Evolutionary conservation across 2,113 vertebrate species (phyloP), one percentile per base, ranked within the genome.

Genomic region (Dipodomys merriami): DNA sequence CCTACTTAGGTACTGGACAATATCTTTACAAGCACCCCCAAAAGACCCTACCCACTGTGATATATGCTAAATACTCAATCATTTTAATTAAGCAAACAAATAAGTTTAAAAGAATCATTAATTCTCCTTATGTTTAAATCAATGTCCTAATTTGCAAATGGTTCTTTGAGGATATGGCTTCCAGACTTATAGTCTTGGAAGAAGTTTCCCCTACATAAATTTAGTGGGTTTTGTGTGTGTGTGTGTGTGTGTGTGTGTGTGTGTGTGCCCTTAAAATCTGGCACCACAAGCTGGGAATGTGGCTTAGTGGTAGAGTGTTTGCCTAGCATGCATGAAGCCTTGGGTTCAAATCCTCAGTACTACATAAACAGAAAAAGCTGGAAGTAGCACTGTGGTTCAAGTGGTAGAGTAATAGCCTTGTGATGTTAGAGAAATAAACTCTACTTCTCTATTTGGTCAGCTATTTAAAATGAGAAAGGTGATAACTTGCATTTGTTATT

Each of bases 191-290:
- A 80, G 64, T 86, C 18, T 74, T 29, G 49, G 79, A 11, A 88
- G 33, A 11, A 88, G 33, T 10, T 19, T 79, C 30, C 44, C 79
- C 4, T 27, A 44, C 1, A 39, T 12, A 6, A 60, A 67, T 44
- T 76, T 29, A 83, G n/a, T 20, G 39, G 39, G 39, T 39, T 39
- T 3, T 39, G 35, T 39, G 35, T 39, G 35, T 39, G 35, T 39
- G 35, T 39, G 35, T 39, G 35, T 39, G 39, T 39, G 39, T 39
- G 39, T 39, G 39, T 39, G 39, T 39, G 39, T 92, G 15, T 83
- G 60, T 92, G 64, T 57, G 9, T n/a, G 53, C 78, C 57, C 64
- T 84, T 79, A 91, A 96, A 91, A 86, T 83, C 44, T 82, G 67
- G 27, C 64, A 60, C 20, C 27, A 77, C 83, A 67, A 90, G 39